Evolutionary conservation across 2,797 vertebrate species (phyloP).

Genomic region (Pachyuromys duprasi): DNA sequence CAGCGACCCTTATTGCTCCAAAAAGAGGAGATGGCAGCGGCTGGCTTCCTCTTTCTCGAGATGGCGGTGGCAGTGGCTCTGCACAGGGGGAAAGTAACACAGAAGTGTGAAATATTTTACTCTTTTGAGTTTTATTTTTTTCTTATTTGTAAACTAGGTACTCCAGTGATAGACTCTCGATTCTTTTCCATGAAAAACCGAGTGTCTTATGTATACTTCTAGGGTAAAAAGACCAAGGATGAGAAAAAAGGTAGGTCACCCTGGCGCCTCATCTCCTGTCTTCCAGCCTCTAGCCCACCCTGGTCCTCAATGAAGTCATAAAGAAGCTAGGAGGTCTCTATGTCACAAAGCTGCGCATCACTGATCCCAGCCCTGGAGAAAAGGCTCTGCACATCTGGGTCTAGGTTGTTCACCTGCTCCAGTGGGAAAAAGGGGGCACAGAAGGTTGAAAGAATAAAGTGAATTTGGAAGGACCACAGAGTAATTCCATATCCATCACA

Average conservation of each 20-base stretch:
- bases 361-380: constrained; percentile 93
- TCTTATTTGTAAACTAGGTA: constrained; percentile 22
- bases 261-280: constrained; percentile 88
- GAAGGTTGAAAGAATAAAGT: not conserved
- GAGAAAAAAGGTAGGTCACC: constrained; percentile 83
- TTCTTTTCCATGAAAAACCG: not conserved
- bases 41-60: constrained; percentile 66
- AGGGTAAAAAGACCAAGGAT: not conserved
- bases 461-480: not conserved
- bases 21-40: constrained; percentile 42
- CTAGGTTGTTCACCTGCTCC: constrained; percentile 90
- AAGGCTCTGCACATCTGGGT: constrained; percentile 91
- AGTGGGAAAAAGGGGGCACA: not conserved
- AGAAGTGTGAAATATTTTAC: not conserved
- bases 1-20: constrained; percentile 84
- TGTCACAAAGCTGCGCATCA: constrained; percentile 91
- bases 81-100: constrained; percentile 14
- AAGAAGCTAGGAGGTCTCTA: constrained; percentile 92
- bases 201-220: not conserved
- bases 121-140: not conserved
- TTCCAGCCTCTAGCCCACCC: constrained; percentile 94
- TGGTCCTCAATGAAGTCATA: constrained; percentile 94
- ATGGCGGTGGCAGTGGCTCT: constrained; percentile 78
- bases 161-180: constrained; percentile 7
- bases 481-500: not conserved